phyloP scores from a whole-genome alignment of 2,888 invertebrate species.

The Drosophila recens region DNA sequence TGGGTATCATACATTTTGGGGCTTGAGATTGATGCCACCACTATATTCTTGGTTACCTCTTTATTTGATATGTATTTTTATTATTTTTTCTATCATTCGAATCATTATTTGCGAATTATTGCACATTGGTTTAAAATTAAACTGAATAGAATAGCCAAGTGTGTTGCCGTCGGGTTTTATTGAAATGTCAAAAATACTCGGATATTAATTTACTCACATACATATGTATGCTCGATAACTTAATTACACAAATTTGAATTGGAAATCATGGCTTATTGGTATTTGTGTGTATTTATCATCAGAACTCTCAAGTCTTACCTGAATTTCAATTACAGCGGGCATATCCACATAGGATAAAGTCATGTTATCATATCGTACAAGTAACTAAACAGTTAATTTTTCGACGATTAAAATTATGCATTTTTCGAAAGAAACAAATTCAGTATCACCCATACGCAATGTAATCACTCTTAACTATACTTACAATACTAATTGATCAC shows the following conservation, averaged over 20 bases:
- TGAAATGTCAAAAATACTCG: background rate
- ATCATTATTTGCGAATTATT: no score
- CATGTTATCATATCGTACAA: slow-evolving; percentile 84
- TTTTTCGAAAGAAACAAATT: background rate
- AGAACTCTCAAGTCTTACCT: slow-evolving; percentile 86
- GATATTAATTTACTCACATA: background rate
- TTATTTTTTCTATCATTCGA: no score
- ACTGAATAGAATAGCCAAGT: no score
- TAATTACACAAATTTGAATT: background rate
- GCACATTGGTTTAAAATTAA: background rate
- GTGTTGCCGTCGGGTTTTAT: slow-evolving; percentile 7
- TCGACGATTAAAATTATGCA: background rate
- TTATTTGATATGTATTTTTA: no score
- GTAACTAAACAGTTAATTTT: slow-evolving; percentile 4
- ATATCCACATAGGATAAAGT: slow-evolving; percentile 91
- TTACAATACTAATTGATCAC: slow-evolving; percentile 18
- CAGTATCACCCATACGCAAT: background rate
- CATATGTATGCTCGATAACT: background rate
- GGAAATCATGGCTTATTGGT: background rate
- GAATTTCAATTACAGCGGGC: slow-evolving; percentile 91
- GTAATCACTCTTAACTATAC: slow-evolving; percentile 1
- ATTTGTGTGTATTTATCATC: background rate
- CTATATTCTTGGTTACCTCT: no score
- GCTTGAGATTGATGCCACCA: no score
- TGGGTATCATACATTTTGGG: no score